Evolutionary conservation across 2,888 invertebrate genomes (phyloP), one percentile per base, ranked within the genome.

Genomic region (Trilocha varians): DNA sequence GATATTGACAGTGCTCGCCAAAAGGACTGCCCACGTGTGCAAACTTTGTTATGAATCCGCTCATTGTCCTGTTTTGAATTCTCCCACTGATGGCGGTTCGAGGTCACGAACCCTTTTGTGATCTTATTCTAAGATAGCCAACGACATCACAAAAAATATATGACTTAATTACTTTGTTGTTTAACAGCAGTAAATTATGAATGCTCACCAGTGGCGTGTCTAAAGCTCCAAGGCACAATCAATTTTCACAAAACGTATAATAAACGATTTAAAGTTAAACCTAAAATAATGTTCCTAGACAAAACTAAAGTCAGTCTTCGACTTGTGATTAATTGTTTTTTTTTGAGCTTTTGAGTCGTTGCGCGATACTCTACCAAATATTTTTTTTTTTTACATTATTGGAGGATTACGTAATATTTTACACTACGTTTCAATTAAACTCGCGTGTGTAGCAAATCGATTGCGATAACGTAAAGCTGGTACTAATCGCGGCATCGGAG

Each of bases 391-490:
- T n/a, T n/a, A n/a, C n/a, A n/a, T n/a, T n/a, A n/a, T n/a, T n/a
- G n/a, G n/a, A n/a, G 18, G 18, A 18, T 5, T 25, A 11, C 5
- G 25, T 16, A 16, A 36, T 36, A 15, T n/a, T 34, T 16, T 59
- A 53, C 51, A 50, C 52, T 48, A 57, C 70, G 73, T 78, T 76
- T 72, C 66, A 74, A 77, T 78, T 70, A 70, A 62, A 61, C 73
- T 72, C 71, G 67, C 61, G 65, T 60, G 66, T 65, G 62, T 66
- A 78, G 74, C 73, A 59, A 78, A 79, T 76, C 65, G 71, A 78
- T 74, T 71, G 53, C 59, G 59, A 68, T 70, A 67, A 59, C 53
- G 47, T 41, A 54, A 37, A 33, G 42, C 46, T 46, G 46, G 40
- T 16, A 43, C 45, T 53, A 55, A 67, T 65, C 51, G 59, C 56